Conservation (phyloP, 2,888 invertebrate species). For the Euspilapteryx auroguttella region DNA sequence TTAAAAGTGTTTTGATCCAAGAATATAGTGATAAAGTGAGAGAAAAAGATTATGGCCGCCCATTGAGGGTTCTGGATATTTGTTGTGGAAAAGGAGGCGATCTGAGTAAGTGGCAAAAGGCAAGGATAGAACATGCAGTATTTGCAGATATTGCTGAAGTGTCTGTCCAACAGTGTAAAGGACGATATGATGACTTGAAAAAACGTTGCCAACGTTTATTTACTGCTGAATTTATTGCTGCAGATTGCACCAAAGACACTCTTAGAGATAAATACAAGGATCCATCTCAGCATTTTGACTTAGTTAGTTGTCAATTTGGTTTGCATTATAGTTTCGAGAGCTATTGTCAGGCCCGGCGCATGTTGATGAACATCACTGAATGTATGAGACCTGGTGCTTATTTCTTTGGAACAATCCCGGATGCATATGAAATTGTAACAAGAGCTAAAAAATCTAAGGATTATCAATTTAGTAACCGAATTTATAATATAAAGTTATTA, state of each 20-base stretch:
- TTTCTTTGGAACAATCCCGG: constrained; percentile 96
- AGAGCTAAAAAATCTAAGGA: constrained; percentile 61
- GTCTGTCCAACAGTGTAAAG: constrained; percentile 88
- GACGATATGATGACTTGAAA: constrained; percentile 76
- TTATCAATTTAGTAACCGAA: constrained; percentile 74
- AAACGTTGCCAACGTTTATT: constrained; percentile 56
- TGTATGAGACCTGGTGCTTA: constrained; percentile 87
- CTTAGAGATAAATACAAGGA: constrained; percentile 78
- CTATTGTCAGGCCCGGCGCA: constrained; percentile 82
- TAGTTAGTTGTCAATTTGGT: constrained; percentile 97
- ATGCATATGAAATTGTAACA: constrained; percentile 89
- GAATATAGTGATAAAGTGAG: constrained; percentile 71
- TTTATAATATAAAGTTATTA: constrained; percentile 74
- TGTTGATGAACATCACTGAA: constrained; percentile 92
- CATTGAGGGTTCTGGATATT: constrained; percentile 83
- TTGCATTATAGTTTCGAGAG: constrained; percentile 97
- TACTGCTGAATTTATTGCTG: constrained; percentile 86
- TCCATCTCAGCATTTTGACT: constrained; percentile 77
- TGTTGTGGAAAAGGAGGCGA: constrained; percentile 99
- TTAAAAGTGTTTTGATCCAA: constrained; percentile 94
- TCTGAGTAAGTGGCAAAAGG: constrained; percentile 93
- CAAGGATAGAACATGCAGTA: constrained; percentile 76
- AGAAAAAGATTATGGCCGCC: constrained; percentile 67
- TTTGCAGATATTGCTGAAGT: constrained; percentile 93
- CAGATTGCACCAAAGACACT: constrained; percentile 87